phyloP scores from a whole-genome alignment of 2,113 vertebrate genomes.

The human region GRCh38 chr5:79686501-79687000 shows the following conservation, averaged over 20 bases:
- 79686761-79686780: conserved; percentile 1
- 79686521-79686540: conserved; percentile 77
- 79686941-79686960: neutral
- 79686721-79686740: neutral
- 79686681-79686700: conserved; percentile 8
- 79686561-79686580: conserved; percentile 72
- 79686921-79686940: neutral
- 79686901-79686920: neutral
- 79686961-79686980: neutral
- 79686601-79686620: conserved; percentile 82
- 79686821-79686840: conserved; percentile 14
- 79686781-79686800: conserved; percentile 1
- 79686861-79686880: neutral
- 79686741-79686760: neutral
- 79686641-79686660: conserved; percentile 63
- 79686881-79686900: neutral
- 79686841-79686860: conserved; percentile 39
- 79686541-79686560: conserved; percentile 65
- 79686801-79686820: conserved; percentile 31
- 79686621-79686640: conserved; percentile 84
- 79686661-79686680: conserved; percentile 17
- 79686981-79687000: neutral
- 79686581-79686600: conserved; percentile 76
- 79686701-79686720: conserved; percentile 1
- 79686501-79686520: conserved; percentile 70